Conservation (phyloP, 2,113 vertebrate genomes). For the Lepidothrix coronata region DNA sequence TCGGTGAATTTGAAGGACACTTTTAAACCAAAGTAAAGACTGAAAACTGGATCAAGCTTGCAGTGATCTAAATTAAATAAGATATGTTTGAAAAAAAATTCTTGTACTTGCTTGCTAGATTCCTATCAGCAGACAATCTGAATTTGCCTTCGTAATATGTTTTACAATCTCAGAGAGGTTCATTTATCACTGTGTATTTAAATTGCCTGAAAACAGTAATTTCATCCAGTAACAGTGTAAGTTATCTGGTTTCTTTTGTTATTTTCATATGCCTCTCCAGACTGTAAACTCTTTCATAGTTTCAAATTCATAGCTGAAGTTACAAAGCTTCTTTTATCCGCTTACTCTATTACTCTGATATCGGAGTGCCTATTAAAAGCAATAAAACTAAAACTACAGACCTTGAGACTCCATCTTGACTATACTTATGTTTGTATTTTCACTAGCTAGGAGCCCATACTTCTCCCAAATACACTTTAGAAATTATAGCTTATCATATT, state of each 20-base stretch:
- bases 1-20: neutral
- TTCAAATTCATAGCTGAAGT: neutral
- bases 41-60: neutral
- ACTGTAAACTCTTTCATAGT: neutral
- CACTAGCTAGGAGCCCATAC: neutral
- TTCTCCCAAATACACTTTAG: neutral
- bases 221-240: neutral
- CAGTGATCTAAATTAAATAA: neutral
- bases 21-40: neutral
- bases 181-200: neutral
- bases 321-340: neutral
- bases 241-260: neutral
- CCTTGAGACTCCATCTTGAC: neutral
- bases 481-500: neutral
- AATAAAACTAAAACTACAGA: neutral
- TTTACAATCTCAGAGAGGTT: neutral
- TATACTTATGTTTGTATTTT: neutral
- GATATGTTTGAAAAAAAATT: neutral
- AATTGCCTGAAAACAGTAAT: neutral
- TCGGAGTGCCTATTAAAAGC: neutral
- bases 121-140: neutral
- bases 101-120: neutral
- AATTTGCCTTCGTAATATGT: conserved; percentile 5
- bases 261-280: neutral
- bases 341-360: neutral